Percentiles rank a stretch among this genome's conserved stretches.
Evolutionary conservation across 2,797 vertebrate species (phyloP).

Genomic region (Amblyraja radiata): DNA sequence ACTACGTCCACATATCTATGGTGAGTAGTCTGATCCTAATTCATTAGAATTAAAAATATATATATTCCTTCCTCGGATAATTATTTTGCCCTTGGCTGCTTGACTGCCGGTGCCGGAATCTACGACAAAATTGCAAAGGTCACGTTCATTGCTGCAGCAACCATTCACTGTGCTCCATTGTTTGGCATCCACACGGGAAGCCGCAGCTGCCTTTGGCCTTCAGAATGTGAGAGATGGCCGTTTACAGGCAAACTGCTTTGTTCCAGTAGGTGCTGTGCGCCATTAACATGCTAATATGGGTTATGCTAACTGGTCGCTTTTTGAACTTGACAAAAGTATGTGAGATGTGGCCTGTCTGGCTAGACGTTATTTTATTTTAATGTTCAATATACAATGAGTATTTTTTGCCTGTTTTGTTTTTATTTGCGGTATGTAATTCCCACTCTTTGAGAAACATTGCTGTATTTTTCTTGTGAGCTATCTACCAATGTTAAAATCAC

Average conservation of each 20-base stretch:
- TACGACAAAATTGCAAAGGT: slow-evolving; percentile 21
- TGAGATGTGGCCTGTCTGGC: slow-evolving; percentile 49
- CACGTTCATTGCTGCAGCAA: slow-evolving; percentile 39
- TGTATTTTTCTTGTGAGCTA: not conserved
- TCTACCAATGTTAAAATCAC: not conserved
- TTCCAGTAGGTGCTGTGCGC: slow-evolving; percentile 36
- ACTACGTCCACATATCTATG: not conserved
- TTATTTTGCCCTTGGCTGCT: slow-evolving; percentile 34
- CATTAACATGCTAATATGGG: slow-evolving; percentile 48
- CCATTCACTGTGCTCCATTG: slow-evolving; percentile 7
- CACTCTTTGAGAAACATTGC: not conserved
- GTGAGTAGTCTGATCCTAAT: slow-evolving; percentile 30
- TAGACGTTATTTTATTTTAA: slow-evolving; percentile 42
- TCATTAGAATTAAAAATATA: not conserved
- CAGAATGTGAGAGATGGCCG: not conserved
- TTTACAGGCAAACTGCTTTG: slow-evolving; percentile 40
- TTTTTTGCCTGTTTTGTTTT: not conserved
- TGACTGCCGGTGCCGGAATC: not conserved
- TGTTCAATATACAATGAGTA: slow-evolving; percentile 11
- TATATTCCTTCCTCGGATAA: not conserved
- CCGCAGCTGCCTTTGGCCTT: slow-evolving; percentile 39
- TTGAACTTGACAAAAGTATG: slow-evolving; percentile 46
- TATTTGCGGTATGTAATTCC: not conserved
- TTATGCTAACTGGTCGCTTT: slow-evolving; percentile 42
- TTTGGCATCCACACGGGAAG: slow-evolving; percentile 38